Evolutionary conservation across 2,797 vertebrate genomes (phyloP), one percentile per base, ranked within the genome.

Genomic region (Uromys caudimaculatus): DNA sequence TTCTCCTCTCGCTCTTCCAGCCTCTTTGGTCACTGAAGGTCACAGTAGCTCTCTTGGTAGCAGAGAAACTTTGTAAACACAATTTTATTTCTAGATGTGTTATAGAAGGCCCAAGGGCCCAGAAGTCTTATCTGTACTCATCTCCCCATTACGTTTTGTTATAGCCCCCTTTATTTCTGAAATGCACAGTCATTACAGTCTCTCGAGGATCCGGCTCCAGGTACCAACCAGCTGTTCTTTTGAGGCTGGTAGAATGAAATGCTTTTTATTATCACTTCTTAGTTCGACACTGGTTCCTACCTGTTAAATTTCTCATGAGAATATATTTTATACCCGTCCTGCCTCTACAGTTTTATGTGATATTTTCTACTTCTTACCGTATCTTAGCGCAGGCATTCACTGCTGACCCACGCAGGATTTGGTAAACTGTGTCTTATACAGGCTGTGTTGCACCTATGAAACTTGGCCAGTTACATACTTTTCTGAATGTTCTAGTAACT

Each of bases 401-500:
- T 95, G 14, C 91, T 84, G 75, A 52, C 14, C 23, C 27, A 69
- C 38, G 1, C 19, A 86, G 60, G 8, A 14, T 56, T 96, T 94
- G 21, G 41, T 52, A 73, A 96, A 82, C n/a, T 0, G 1, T 77
- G 35, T 87, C 58, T 77, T 89, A 86, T 47, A 38, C 54, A 93
- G 85, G 13, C 67, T 89, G 12, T 87, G 76, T 88, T 88, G 29
- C 1, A 78, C 19, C 54, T 81, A 64, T 96, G 90, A 54, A 54
- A 56, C 58, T 82, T 86, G 38, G 60, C 64, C 90, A 96, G n/a
- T 35, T 85, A 14, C n/a, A 11, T 60, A 19, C 47, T 76, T 78
- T 83, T 90, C 82, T 52, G 11, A 87, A 95, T 92, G 77, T 78
- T 96, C 89, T 94, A 0, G 89, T 93, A 85, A 78, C 76, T 92